Evolutionary conservation across 2,888 invertebrate species (phyloP).

Genomic region (Plagiodera versicolora): DNA sequence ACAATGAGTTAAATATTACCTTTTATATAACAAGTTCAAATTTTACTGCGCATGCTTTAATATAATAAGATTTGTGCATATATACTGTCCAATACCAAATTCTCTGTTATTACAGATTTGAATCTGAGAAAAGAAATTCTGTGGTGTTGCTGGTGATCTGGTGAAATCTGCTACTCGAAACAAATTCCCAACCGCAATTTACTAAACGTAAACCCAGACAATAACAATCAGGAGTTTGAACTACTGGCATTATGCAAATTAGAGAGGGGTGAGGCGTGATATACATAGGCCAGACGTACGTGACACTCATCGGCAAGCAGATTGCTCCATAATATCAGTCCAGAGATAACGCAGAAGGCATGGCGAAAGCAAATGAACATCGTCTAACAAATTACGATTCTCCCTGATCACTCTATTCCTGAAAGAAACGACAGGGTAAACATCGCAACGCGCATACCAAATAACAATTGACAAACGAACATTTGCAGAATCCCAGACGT

Average conservation of each 20-base stretch:
- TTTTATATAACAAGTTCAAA: no score
- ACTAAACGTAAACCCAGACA: not conserved
- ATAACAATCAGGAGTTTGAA: not conserved
- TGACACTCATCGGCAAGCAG: conserved; percentile 1
- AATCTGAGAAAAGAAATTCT: no score
- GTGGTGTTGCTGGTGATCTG: no score
- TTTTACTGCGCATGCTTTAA: no score
- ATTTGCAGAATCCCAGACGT: not conserved
- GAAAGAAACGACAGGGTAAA: conserved; percentile 6
- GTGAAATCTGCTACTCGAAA: no score
- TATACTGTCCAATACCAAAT: no score
- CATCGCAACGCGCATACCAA: not conserved
- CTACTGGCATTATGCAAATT: not conserved
- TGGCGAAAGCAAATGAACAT: conserved; percentile 10
- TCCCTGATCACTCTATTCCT: not conserved
- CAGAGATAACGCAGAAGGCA: not conserved
- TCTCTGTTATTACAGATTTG: no score
- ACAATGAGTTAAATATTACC: no score
- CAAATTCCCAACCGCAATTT: not conserved
- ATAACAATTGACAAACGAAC: conserved; percentile 2
- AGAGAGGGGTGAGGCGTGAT: not conserved
- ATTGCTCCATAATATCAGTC: conserved; percentile 4
- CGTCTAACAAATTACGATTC: conserved; percentile 1
- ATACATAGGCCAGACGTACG: not conserved
- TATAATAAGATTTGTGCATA: no score